Base-by-base conservation (phyloP, 2,888 invertebrate species). In the Invenusta paracnida region DNA sequence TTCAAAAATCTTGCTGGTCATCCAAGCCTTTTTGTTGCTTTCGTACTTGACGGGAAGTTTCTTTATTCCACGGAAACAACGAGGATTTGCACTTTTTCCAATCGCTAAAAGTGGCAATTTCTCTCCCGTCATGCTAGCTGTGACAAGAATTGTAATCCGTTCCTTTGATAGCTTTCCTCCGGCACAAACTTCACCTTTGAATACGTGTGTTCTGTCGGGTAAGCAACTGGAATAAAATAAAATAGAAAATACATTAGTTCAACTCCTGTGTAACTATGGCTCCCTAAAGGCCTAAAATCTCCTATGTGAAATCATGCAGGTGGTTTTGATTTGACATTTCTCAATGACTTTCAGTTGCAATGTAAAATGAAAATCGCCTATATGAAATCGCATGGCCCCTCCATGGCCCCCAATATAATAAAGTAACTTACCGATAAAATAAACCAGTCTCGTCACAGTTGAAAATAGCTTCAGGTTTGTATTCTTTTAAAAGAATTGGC, bases 381-480 rank as follows among this genome's bases (percentile, higher is more conserved):
- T 48, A 48, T 48, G 48, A 48, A 48, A 48, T 48, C 48, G 48
- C 48, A 48, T 48, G 48, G 48, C 48, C 48, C 48, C 48, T 73
- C 17, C 73, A 73, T 73, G 73, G 73, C 73, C 73, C 48, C 73
- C 73, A 73, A 73, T 73, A 73, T 2, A 73, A 73, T 73, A 73
- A 73, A 73, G 73, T 73, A 23, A 73, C 73, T 73, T 73, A 73
- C 73, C 73, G 25, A 73, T 73, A 73, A 73, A 73, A 73, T 73
- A 73, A 73, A 73, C 73, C 73, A 73, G 73, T 73, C 73, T 73
- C 73, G 23, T 73, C 25, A 73, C 73, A 73, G 25, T 73, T 13
- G 5, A 73, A 73, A 73, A 73, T 73, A 73, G 11, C 25, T 73
- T 73, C 73, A 73, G 73, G 73, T n/a, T 73, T 73, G 73, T 73